Percentiles rank a stretch among this genome's conserved stretches.
Conservation (phyloP, 2,797 vertebrate genomes). For the Dallia pectoralis region DNA sequence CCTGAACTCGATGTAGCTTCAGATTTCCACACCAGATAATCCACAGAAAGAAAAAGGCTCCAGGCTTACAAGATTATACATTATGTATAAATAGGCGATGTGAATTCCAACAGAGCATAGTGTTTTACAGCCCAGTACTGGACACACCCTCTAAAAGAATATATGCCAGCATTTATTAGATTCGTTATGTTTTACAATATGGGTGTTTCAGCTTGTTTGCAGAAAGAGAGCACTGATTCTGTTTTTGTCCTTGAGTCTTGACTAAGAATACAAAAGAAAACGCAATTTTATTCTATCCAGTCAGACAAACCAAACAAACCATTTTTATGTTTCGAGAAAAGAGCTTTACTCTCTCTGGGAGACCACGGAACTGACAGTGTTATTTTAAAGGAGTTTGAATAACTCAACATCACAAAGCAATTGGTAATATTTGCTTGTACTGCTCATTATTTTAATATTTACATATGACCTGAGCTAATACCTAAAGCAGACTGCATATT, state of each 20-base stretch:
- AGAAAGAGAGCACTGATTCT: constrained; percentile 17
- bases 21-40: constrained; percentile 53
- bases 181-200: constrained; percentile 39
- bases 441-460: not conserved
- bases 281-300: constrained; percentile 3
- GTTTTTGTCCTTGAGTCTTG: constrained; percentile 10
- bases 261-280: not conserved
- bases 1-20: constrained; percentile 40
- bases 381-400: constrained; percentile 16
- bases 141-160: constrained; percentile 2
- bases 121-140: constrained; percentile 19
- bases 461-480: not conserved
- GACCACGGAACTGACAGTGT: constrained; percentile 1
- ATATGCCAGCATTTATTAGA: constrained; percentile 8
- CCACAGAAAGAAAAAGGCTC: constrained; percentile 32
- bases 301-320: not conserved
- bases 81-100: constrained; percentile 30
- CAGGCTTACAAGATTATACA: constrained; percentile 44
- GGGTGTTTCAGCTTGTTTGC: constrained; percentile 26
- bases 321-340: not conserved
- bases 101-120: constrained; percentile 54
- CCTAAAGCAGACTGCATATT: not conserved
- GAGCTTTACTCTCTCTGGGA: constrained; percentile 2
- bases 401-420: not conserved
- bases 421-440: constrained; percentile 7